Evolutionary conservation across 2,797 vertebrate genomes (phyloP), one percentile per base, ranked within the genome.

Genomic region (Chloroceryle inda): DNA sequence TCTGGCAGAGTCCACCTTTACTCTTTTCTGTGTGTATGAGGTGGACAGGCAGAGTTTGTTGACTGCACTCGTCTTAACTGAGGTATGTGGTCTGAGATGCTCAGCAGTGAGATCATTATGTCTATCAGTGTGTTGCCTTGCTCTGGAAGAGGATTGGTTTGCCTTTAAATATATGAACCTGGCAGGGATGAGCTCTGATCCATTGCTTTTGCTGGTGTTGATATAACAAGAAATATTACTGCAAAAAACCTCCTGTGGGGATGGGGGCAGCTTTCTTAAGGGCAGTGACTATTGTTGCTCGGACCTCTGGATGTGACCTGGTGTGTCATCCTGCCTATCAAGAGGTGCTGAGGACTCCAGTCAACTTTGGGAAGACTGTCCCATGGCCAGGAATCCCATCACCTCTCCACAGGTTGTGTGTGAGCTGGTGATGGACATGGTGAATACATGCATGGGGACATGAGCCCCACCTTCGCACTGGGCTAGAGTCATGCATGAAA

Each of bases 41-140:
- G n/a, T 47, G 42, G 53, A 62, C 49, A 44, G 40, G 62, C 56
- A 80, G 79, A 71, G 89, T 40, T 69, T 53, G n/a, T 50, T 66
- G 23, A 29, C 7, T 1, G 0, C 23, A n/a, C 19, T 88, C 2
- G 0, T 42, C 52, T 74, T 0, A 0, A 0, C 66, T 31, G 52
- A 58, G 40, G 18, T 85, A 49, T 75, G 31, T 33, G 50, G 33
- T 81, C 27, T 73, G 75, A 89, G 38, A 47, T 0, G 2, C 38
- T 87, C 38, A 38, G 59, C 61, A 52, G 29, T 0, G 0, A n/a
- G n/a, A 40, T 24, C 3, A 0, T 10, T 33, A 22, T 45, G 29
- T 24, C 56, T 45, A 71, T 33, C 24, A 71, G 31, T 10, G 13
- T 22, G n/a, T 62, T 89, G 55, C 24, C 27, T 69, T 66, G 42